phyloP scores from a whole-genome alignment of 2,797 vertebrate species.

The Falco cherrug region DNA sequence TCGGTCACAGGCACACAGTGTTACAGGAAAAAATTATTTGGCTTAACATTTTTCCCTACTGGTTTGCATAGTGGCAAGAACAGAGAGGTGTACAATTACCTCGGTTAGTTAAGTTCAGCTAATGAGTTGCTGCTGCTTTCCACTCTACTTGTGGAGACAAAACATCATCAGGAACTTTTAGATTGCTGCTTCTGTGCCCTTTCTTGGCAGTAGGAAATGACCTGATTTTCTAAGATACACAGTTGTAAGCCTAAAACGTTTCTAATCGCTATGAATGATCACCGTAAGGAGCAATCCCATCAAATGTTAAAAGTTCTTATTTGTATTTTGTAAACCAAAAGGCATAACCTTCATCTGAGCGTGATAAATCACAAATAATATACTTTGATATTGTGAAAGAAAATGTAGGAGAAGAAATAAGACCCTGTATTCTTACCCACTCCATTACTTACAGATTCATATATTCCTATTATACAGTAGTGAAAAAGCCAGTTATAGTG shows the following conservation, averaged over 20 bases:
- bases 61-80: neutral
- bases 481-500: neutral
- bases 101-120: neutral
- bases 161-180: neutral
- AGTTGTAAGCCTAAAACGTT: neutral
- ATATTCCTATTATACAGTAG: neutral
- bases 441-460: neutral
- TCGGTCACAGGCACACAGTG: neutral
- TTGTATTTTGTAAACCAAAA: neutral
- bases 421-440: neutral
- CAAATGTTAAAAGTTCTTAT: neutral
- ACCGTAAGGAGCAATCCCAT: neutral
- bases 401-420: neutral
- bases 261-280: neutral
- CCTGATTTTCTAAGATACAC: neutral
- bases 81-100: neutral
- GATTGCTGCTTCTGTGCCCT: neutral
- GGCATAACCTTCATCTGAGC: neutral
- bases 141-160: neutral
- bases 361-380: neutral
- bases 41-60: neutral
- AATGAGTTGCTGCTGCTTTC: neutral
- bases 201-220: neutral
- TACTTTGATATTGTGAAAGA: neutral
- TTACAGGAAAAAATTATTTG: neutral